Conservation (phyloP, 64 coral and sea anemone species). For the Pachyseris speciosa region DNA sequence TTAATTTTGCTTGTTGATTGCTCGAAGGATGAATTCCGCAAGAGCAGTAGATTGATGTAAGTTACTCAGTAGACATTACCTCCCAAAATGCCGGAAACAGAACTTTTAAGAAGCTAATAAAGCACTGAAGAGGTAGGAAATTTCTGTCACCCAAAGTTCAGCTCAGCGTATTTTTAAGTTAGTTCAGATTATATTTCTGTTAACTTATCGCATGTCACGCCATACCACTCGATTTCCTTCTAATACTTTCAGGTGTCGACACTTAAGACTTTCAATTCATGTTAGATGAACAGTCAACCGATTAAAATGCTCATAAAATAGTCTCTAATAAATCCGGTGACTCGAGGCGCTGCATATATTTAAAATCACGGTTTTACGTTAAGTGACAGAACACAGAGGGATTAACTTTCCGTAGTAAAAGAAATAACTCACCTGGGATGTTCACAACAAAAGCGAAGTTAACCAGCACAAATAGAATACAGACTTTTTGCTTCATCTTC, state of each 20-base stretch:
- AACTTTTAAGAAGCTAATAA: no score
- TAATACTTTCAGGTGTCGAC: no score
- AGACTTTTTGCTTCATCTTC: not conserved
- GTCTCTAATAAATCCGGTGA: not conserved
- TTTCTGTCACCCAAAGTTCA: no score
- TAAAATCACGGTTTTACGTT: not conserved
- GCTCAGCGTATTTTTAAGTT: no score
- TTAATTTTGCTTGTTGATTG: not conserved
- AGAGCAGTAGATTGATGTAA: not conserved
- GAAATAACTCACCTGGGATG: slow-evolving; percentile 11
- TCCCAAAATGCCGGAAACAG: not conserved
- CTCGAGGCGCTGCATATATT: not conserved
- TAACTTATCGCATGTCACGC: no score
- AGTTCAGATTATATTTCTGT: no score
- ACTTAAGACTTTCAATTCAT: no score
- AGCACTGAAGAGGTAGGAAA: no score
- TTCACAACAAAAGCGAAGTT: not conserved
- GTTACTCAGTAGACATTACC: not conserved
- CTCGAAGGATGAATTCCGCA: not conserved
- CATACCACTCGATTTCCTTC: no score
- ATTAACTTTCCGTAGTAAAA: not conserved
- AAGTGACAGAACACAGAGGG: not conserved
- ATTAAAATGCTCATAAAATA: not conserved
- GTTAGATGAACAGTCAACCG: not conserved
- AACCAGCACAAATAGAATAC: not conserved